phyloP scores from a whole-genome alignment of 2,797 vertebrate genomes.

The Chelonia mydas region DNA sequence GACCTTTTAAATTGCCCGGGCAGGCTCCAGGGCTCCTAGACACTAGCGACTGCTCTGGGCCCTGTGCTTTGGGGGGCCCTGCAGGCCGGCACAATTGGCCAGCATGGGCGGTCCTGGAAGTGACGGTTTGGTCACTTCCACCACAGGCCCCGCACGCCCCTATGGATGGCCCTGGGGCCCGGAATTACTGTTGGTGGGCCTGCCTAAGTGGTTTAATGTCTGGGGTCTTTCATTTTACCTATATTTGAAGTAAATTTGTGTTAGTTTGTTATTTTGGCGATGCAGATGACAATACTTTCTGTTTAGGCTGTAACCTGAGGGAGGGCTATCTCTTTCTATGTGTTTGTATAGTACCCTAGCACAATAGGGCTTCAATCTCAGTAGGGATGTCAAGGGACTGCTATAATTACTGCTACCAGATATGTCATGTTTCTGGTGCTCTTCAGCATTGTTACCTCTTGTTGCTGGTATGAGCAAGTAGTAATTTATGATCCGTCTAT shows the following conservation, averaged over 20 bases:
- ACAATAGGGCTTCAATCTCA: background rate
- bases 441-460: background rate
- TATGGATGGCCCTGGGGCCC: too few species aligned
- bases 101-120: too few species aligned
- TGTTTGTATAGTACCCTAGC: background rate
- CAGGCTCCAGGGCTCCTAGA: too few species aligned
- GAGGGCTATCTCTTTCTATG: background rate
- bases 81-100: too few species aligned
- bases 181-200: too few species aligned
- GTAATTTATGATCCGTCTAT: constrained; percentile 7
- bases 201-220: background rate
- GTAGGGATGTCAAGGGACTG: background rate
- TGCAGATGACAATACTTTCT: background rate
- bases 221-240: background rate
- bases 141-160: too few species aligned
- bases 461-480: constrained; percentile 2
- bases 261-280: background rate
- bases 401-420: background rate
- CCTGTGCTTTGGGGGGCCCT: too few species aligned
- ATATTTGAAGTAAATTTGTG: background rate
- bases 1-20: too few species aligned
- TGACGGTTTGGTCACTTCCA: too few species aligned
- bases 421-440: background rate
- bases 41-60: too few species aligned
- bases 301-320: background rate